Percentiles rank a stretch among this genome's conserved stretches.
Evolutionary conservation across 2,797 vertebrate genomes (phyloP).

Genomic region (Coregonus suidteri): DNA sequence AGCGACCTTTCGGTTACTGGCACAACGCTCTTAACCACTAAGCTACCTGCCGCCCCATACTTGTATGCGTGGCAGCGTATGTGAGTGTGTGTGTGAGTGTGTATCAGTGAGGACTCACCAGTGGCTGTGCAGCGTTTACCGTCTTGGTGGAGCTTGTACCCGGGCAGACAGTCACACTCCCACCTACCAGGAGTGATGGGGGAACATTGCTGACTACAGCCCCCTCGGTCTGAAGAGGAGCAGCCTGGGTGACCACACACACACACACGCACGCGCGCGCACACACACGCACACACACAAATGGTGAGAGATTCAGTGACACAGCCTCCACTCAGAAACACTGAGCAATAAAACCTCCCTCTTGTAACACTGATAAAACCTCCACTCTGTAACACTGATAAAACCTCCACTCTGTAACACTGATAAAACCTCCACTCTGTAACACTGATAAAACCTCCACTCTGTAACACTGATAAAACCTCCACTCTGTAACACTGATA

Average conservation of each 20-base stretch:
- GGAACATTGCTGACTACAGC: slow-evolving; percentile 89
- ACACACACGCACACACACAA: no score
- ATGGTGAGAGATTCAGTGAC: not conserved
- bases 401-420: no score
- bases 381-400: not conserved
- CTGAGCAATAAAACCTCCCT: no score
- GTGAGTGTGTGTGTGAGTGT: not conserved
- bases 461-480: not conserved
- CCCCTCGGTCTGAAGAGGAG: slow-evolving; percentile 85
- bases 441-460: no score
- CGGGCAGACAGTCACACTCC: slow-evolving; percentile 87
- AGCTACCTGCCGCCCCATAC: not conserved
- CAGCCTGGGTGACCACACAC: slow-evolving; percentile 74
- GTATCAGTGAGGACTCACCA: slow-evolving; percentile 69
- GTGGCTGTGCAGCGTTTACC: slow-evolving; percentile 80
- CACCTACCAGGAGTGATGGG: slow-evolving; percentile 74
- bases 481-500: not conserved
- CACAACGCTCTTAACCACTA: no score
- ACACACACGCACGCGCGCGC: not conserved
- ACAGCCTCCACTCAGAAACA: not conserved
- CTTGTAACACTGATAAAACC: not conserved
- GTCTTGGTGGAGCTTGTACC: slow-evolving; percentile 84
- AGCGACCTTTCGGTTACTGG: no score
- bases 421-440: not conserved
- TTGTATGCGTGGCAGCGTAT: not conserved